Evolutionary conservation across 2,113 vertebrate species (phyloP).

Genomic region (Perca schrenkii): DNA sequence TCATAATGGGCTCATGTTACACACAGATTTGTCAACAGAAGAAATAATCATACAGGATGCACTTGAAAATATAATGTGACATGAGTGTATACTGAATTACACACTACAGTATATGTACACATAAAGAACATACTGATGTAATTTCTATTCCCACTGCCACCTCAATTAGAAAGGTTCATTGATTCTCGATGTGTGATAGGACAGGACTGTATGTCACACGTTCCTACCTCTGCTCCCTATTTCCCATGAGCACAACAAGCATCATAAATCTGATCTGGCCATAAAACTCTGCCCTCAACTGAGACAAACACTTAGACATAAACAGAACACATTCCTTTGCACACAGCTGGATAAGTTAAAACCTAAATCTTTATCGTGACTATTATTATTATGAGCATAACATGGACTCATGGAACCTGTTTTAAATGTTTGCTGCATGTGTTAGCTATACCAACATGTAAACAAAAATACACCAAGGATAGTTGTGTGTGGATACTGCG

Average conservation of each 20-base stretch:
- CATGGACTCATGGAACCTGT: not conserved
- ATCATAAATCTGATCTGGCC: slow-evolving; percentile 60
- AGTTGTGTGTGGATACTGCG: not conserved
- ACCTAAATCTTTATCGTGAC: slow-evolving; percentile 13
- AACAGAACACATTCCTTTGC: slow-evolving; percentile 28
- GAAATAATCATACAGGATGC: not conserved
- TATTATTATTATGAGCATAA: not conserved
- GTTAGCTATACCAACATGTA: not conserved
- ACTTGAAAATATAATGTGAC: not conserved
- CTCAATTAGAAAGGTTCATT: slow-evolving; percentile 38
- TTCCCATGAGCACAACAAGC: slow-evolving; percentile 40
- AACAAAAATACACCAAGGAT: not conserved
- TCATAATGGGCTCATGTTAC: not conserved
- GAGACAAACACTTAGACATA: slow-evolving; percentile 19
- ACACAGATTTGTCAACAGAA: not conserved
- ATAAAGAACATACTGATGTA: slow-evolving; percentile 7
- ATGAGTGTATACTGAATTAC: not conserved
- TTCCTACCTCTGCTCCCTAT: slow-evolving; percentile 45
- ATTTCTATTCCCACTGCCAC: not conserved
- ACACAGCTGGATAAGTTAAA: slow-evolving; percentile 11
- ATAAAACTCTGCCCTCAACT: slow-evolving; percentile 40
- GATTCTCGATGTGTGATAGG: slow-evolving; percentile 28
- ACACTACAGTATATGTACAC: not conserved
- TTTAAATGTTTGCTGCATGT: not conserved
- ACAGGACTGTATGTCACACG: slow-evolving; percentile 50